Evolutionary conservation across 2,113 vertebrate species (phyloP), one percentile per base, ranked within the genome.

Genomic region (Corythornis madagascariensis): DNA sequence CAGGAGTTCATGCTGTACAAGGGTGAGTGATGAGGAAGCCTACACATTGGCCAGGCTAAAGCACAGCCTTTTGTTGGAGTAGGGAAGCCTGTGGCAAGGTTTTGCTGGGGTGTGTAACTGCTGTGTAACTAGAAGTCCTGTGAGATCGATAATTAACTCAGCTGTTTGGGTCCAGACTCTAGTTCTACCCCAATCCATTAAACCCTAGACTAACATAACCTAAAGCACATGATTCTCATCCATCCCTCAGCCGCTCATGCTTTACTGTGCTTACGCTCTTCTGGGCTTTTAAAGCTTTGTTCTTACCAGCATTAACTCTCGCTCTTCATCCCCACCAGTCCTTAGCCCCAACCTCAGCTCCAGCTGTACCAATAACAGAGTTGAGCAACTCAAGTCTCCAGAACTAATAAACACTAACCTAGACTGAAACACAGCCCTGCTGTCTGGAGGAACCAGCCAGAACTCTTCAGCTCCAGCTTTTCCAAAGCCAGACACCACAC

Each of bases 21-120:
- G 50, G 35, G 28, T 76, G 71, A 85, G 63, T 26, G 59, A 10
- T 21, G 59, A 82, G 73, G 77, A 81, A 71, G 29, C 47, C 4
- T 2, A 7, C 0, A 22, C 0, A 40, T 40, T 82, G 57, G 77
- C 40, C 48, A 63, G n/a, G 28, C 72, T 59, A 47, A 86, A 42
- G 65, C 59, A 20, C 7, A 69, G 43, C n/a, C 29, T 67, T 56
- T 10, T 0, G 0, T 79, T 91, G 88, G 40, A 11, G 1, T 1
- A 4, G n/a, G 33, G 60, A 83, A 42, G 20, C 22, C 33, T 33
- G n/a, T 14, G 5, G 31, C 35, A 50, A 47, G 38, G 17, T 47
- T 84, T 92, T 61, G 31, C 16, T 10, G 0, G 56, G 67, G 17
- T 71, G 55, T 71, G 65, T 60, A n/a, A 45, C 18, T 81, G 66